These are phyloP conservation scores for Aphis craccivora DNA, from an alignment of 1,140 invertebrate genomes.

Conservation along the genomic window DNA sequence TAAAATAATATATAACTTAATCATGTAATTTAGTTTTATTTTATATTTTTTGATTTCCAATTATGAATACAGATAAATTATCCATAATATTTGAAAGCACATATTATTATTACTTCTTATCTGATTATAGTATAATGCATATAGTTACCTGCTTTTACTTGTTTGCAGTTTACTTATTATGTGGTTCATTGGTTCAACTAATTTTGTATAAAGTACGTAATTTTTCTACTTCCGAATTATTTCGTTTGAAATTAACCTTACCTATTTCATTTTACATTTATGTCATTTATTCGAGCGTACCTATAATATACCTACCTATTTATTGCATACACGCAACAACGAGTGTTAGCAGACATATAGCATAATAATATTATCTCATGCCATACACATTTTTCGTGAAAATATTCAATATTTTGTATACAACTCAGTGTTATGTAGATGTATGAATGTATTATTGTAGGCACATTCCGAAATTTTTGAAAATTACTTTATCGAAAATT, in stretches of 20 bases:
- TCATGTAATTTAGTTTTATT: neutral
- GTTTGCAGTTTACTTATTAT: neutral
- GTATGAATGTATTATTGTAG: neutral
- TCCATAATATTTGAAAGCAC: neutral
- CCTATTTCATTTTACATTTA: neutral
- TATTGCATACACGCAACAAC: neutral
- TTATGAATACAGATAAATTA: neutral
- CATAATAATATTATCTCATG: neutral
- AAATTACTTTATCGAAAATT: no score
- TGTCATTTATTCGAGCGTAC: neutral
- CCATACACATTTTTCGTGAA: neutral
- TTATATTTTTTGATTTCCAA: neutral
- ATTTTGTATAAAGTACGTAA: neutral
- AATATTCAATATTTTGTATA: neutral
- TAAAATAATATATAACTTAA: neutral
- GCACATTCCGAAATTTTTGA: no score
- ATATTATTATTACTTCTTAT: neutral
- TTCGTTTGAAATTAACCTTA: neutral
- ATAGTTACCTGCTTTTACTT: neutral
- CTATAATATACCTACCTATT: neutral
- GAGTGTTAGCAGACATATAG: neutral
- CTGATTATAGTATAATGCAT: neutral
- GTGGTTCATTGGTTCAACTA: neutral
- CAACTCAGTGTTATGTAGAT: neutral
- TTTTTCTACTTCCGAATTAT: neutral